A percentile compares a stretch with the other conserved stretches of the same genome.
These are phyloP conservation scores for Eudorcas thomsonii DNA, from an alignment of 2,113 vertebrate species.

Conservation along the genomic window DNA sequence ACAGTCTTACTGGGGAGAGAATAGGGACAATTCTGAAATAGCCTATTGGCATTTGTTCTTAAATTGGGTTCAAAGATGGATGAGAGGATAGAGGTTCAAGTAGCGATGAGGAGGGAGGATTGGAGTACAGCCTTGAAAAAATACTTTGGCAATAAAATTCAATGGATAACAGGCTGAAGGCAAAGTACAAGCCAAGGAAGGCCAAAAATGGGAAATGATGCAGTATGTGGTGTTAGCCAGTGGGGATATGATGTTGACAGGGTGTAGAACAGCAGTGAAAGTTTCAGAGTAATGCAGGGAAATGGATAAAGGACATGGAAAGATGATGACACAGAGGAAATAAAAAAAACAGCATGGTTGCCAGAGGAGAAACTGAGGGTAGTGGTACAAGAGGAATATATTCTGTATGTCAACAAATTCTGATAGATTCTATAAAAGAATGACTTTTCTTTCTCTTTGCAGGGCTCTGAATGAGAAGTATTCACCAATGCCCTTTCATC, in stretches of 20 bases:
- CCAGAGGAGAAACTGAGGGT: not conserved
- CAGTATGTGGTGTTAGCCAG: not conserved
- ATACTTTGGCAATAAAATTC: not conserved
- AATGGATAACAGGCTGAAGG: not conserved
- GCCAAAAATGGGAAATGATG: not conserved
- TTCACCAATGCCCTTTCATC: not conserved
- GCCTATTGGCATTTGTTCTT: not conserved
- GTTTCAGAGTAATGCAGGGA: not conserved
- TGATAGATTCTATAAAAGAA: not conserved
- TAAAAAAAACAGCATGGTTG: not conserved
- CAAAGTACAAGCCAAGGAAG: not conserved
- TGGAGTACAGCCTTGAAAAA: not conserved
- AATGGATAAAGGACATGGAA: not conserved
- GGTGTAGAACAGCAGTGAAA: not conserved
- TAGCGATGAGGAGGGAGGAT: not conserved
- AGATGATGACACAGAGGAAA: not conserved
- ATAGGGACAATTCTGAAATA: not conserved
- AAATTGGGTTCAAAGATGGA: not conserved
- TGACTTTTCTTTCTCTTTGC: not conserved
- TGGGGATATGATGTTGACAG: not conserved
- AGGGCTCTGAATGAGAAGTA: not conserved
- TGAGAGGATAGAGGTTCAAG: not conserved
- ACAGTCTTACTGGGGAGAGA: not conserved
- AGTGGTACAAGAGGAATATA: not conserved
- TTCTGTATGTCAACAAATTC: not conserved